Evolutionary conservation across 1,140 invertebrate species (phyloP).

Genomic region (Pantala flavescens): DNA sequence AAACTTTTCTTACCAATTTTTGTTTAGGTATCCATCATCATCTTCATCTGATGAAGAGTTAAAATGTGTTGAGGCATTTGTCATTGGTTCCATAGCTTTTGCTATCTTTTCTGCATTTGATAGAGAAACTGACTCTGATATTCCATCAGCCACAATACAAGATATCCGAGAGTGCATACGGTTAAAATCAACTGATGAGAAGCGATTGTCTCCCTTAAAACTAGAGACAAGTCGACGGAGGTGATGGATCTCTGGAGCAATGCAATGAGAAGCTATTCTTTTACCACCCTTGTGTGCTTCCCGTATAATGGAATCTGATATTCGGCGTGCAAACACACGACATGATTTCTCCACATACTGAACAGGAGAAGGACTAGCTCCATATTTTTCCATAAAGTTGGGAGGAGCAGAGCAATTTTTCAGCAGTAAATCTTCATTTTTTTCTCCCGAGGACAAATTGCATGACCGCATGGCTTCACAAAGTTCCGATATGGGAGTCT

Average conservation of each 20-base stretch:
- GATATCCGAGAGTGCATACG: constrained; percentile 49
- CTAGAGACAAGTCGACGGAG: constrained; percentile 51
- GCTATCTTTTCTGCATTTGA: background rate
- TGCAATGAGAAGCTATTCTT: constrained; percentile 25
- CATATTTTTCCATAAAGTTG: background rate
- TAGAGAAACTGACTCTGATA: constrained; percentile 26
- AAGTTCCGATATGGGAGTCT: constrained; percentile 19
- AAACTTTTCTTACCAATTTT: background rate
- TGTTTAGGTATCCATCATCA: background rate
- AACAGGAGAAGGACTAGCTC: constrained; percentile 35
- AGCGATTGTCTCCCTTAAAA: constrained; percentile 51
- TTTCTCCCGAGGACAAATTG: constrained; percentile 1
- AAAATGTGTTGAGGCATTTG: background rate
- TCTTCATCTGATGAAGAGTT: constrained; percentile 11
- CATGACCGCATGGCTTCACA: constrained; percentile 18
- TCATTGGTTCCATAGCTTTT: background rate
- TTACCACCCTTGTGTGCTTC: constrained; percentile 31
- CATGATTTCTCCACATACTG: constrained; percentile 52
- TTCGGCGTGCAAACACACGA: constrained; percentile 53
- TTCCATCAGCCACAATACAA: constrained; percentile 43
- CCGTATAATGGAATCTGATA: constrained; percentile 38
- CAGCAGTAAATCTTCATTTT: background rate
- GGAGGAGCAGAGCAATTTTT: background rate
- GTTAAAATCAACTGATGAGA: constrained; percentile 46
- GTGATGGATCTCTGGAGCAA: constrained; percentile 52